Evolutionary conservation across 2,797 vertebrate species (phyloP).

Genomic region (Thunnus albacares): DNA sequence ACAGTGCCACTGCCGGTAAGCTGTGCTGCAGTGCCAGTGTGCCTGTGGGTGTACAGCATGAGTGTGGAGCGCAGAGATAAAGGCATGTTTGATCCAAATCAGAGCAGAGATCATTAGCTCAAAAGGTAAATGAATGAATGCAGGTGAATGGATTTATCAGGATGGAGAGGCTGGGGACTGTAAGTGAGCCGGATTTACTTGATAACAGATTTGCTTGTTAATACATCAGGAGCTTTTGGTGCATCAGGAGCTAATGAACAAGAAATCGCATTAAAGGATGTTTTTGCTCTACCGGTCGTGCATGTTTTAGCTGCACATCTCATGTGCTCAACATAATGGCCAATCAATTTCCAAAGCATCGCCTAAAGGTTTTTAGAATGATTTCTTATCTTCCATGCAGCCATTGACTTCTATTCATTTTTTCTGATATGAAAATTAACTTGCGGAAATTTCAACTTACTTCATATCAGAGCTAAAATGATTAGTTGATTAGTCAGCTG

Average conservation of each 20-base stretch:
- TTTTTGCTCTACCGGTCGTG: constrained; percentile 19
- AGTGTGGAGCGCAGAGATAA: constrained; percentile 43
- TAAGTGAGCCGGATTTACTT: constrained; percentile 51
- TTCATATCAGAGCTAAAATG: too few species aligned
- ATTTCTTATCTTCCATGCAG: not conserved
- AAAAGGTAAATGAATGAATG: constrained; percentile 42
- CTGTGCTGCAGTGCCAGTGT: constrained; percentile 31
- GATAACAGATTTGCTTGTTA: constrained; percentile 40
- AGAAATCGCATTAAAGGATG: constrained; percentile 7
- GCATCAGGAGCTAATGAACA: constrained; percentile 29
- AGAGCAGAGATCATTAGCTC: constrained; percentile 32
- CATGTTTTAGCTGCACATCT: constrained; percentile 16
- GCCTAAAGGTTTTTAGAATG: not conserved
- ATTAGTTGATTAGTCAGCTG: too few species aligned
- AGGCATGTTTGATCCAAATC: constrained; percentile 47
- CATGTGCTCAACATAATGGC: not conserved
- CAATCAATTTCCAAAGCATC: not conserved
- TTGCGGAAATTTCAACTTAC: not conserved
- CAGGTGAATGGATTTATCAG: constrained; percentile 21
- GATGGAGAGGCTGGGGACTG: too few species aligned
- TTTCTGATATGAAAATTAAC: not conserved
- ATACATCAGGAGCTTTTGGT: constrained; percentile 35
- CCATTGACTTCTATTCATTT: not conserved
- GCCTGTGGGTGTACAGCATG: constrained; percentile 15
- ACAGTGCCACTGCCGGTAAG: constrained; percentile 5